Percentiles rank a stretch among this genome's conserved stretches.
phyloP scores from a whole-genome alignment of 2,797 vertebrate species.

The Tenualosa thibaudeaui region DNA sequence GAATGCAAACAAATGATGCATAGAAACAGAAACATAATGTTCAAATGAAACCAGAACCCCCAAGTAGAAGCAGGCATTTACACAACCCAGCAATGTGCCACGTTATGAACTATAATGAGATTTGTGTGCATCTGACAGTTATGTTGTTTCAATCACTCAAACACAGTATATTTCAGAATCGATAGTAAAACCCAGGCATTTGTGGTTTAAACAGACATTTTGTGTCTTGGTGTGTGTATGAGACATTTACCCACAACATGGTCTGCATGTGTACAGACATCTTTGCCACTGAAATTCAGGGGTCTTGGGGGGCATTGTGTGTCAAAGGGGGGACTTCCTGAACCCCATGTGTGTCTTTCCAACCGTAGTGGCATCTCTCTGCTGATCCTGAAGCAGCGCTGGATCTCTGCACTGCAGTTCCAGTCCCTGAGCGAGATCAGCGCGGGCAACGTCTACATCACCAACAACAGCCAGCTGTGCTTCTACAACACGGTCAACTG shows the following conservation, averaged over 20 bases:
- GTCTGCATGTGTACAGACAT: background rate
- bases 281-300: background rate
- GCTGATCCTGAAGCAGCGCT: conserved; percentile 92
- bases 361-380: conserved; percentile 85
- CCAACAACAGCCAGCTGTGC: conserved; percentile 93
- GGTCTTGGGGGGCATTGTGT: background rate
- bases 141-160: background rate
- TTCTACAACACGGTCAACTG: conserved; percentile 98
- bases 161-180: background rate
- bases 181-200: background rate
- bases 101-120: background rate
- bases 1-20: background rate
- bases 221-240: background rate
- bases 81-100: background rate
- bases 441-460: conserved; percentile 96
- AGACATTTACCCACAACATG: background rate
- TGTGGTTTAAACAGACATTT: background rate
- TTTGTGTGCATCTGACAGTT: background rate
- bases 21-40: background rate
- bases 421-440: conserved; percentile 95
- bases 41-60: background rate
- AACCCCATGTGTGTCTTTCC: conserved; percentile 1
- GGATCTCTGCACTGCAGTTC: conserved; percentile 91
- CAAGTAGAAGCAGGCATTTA: background rate
- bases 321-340: background rate